These are phyloP conservation scores for Leptura quadrifasciata DNA, from an alignment of 2,888 invertebrate genomes.

Conservation along the genomic window DNA sequence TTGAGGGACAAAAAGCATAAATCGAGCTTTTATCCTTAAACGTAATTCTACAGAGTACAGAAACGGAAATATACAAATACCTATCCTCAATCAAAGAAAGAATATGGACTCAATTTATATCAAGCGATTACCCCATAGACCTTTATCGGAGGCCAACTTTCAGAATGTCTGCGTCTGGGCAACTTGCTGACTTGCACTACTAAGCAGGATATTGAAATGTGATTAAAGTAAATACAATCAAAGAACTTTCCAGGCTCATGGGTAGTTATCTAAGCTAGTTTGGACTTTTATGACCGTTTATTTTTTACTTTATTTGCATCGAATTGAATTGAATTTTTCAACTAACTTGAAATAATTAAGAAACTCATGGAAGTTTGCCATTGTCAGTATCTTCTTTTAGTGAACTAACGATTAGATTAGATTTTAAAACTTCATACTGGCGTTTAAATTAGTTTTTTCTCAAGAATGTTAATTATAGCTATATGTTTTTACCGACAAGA, in stretches of 20 bases:
- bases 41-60: neutral
- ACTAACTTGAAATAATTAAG: constrained; percentile 5
- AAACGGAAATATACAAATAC: constrained; percentile 25
- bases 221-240: constrained; percentile 65
- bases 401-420: neutral
- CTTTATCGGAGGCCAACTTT: constrained; percentile 27
- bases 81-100: neutral
- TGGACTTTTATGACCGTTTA: constrained; percentile 44
- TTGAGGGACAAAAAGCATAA: no score
- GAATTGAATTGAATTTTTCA: constrained; percentile 12
- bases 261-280: constrained; percentile 30
- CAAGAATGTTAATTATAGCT: no score
- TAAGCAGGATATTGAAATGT: constrained; percentile 65
- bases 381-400: neutral
- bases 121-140: constrained; percentile 16
- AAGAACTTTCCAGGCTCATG: constrained; percentile 47
- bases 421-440: neutral
- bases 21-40: constrained; percentile 13
- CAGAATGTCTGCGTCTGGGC: constrained; percentile 25
- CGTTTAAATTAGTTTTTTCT: neutral
- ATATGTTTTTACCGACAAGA: no score
- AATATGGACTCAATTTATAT: constrained; percentile 29
- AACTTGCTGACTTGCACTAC: constrained; percentile 58
- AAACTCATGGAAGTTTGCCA: neutral
- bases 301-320: constrained; percentile 44